These are phyloP conservation scores for Oithona nana DNA, from an alignment of 2,888 invertebrate species.

Conservation along the genomic window DNA sequence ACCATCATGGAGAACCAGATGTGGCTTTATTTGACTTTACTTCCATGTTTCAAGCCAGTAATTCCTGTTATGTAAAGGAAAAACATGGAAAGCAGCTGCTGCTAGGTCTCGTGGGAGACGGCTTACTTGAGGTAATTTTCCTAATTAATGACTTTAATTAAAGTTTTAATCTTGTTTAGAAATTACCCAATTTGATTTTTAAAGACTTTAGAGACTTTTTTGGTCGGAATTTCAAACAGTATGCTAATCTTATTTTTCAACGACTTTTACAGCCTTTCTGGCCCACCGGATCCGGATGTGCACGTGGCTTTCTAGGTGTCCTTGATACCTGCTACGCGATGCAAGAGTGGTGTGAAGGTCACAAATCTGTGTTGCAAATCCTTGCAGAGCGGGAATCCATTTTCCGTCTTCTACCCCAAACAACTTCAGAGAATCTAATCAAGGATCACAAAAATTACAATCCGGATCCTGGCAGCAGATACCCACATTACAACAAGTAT, in stretches of 20 bases:
- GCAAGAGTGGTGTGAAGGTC: conserved; percentile 30
- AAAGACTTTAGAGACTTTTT: no score
- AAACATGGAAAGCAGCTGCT: conserved; percentile 30
- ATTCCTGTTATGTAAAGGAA: conserved; percentile 31
- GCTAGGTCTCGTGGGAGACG: conserved; percentile 34
- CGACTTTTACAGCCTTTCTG: conserved; percentile 30
- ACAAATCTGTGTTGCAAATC: conserved; percentile 27
- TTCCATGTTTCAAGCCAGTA: conserved; percentile 34
- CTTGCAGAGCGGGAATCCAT: conserved; percentile 36
- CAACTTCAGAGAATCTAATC: conserved; percentile 35
- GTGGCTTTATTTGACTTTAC: conserved; percentile 40
- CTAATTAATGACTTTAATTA: no score
- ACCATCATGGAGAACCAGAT: conserved; percentile 34
- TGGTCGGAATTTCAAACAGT: no score
- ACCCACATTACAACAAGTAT: conserved; percentile 20
- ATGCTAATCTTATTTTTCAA: no score
- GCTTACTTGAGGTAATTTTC: conserved; percentile 32
- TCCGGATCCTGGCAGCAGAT: conserved; percentile 26
- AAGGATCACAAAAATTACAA: conserved; percentile 29
- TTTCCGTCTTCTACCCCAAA: conserved; percentile 35
- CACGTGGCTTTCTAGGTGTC: conserved; percentile 35
- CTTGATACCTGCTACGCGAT: conserved; percentile 38
- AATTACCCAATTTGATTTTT: no score
- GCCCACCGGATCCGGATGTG: conserved; percentile 38
- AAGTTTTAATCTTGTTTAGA: no score